Base-by-base conservation (phyloP, 2,888 invertebrate genomes). In the Microctonus aethiopoides region DNA sequence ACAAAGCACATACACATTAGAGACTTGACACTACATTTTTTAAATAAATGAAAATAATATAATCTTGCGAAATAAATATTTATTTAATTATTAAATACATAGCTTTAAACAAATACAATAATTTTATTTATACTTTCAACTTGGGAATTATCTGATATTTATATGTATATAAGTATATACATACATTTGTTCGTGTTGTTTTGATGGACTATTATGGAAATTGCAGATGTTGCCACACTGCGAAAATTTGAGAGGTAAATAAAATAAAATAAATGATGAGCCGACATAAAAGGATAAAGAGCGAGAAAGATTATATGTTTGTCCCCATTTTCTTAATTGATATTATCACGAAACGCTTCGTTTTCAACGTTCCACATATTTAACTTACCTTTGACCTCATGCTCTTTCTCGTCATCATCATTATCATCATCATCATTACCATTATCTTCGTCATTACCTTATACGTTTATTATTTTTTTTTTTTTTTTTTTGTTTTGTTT, bases 291-390 rank as follows among this genome's bases (percentile, higher is more conserved):
- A 16, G 16, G 16, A 16, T 4, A 46, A 4, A 46, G n/a, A 46
- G 46, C n/a, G 16, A 46, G n/a, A n/a, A n/a, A n/a, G n/a, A n/a
- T 46, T 46, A 46, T 46, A 16, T 54, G 36, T 34, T 57, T 63
- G 68, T 68, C 46, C 68, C 57, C 68, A 34, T 68, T 68, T 68
- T 46, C 63, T 56, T 68, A 69, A 69, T 69, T 69, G 69, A 69
- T 59, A 69, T 69, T 65, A 69, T 69, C 69, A 69, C 69, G 69
- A 64, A 69, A 64, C 52, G 46, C 59, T 64, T 63, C 24, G 64
- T 54, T 69, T 59, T 51, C 36, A 69, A 57, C 46, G 20, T 52
- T 60, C 59, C 64, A 64, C 64, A 69, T 64, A 69, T 65, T 29
- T 69, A 63, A 41, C 32, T 52, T 46, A 63, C 68, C 57, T 63